phyloP scores from a whole-genome alignment of 1,140 invertebrate genomes.

The Homalodisca vitripennis region DNA sequence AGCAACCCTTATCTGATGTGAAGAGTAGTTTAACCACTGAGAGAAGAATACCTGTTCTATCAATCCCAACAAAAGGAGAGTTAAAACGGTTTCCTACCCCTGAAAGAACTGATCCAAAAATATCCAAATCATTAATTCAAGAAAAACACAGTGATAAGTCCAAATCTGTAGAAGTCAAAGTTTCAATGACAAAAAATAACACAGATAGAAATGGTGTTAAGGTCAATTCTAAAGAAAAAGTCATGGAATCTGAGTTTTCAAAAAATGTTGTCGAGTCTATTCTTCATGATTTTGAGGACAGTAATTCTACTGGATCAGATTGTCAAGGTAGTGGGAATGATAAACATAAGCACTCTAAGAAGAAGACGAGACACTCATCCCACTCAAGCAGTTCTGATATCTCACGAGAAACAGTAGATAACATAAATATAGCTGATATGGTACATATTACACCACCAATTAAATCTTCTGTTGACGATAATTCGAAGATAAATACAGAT shows the following conservation, averaged over 20 bases:
- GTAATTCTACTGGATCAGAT: conserved; percentile 10
- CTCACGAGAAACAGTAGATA: too few relatives aligned
- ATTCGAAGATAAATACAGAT: too few relatives aligned
- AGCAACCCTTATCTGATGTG: too few relatives aligned
- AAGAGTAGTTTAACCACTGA: too few relatives aligned
- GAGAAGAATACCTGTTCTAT: background rate
- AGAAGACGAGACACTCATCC: too few relatives aligned
- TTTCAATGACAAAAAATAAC: background rate
- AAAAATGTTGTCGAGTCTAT: conserved; percentile 6
- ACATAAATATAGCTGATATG: too few relatives aligned
- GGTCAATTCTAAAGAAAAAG: background rate
- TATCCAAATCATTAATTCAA: too few relatives aligned
- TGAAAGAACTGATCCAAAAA: background rate
- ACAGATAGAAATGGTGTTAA: background rate
- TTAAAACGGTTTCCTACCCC: conserved; percentile 17
- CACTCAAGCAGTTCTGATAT: too few relatives aligned
- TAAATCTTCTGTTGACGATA: too few relatives aligned
- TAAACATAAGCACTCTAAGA: background rate
- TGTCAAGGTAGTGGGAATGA: background rate
- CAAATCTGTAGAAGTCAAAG: background rate
- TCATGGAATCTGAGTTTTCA: background rate
- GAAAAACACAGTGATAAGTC: background rate
- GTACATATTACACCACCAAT: too few relatives aligned
- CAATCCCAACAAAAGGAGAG: conserved; percentile 16
- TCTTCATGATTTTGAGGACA: conserved; percentile 8